phyloP scores from a whole-genome alignment of 1,140 invertebrate genomes.

The Rhizoglyphus robini region DNA sequence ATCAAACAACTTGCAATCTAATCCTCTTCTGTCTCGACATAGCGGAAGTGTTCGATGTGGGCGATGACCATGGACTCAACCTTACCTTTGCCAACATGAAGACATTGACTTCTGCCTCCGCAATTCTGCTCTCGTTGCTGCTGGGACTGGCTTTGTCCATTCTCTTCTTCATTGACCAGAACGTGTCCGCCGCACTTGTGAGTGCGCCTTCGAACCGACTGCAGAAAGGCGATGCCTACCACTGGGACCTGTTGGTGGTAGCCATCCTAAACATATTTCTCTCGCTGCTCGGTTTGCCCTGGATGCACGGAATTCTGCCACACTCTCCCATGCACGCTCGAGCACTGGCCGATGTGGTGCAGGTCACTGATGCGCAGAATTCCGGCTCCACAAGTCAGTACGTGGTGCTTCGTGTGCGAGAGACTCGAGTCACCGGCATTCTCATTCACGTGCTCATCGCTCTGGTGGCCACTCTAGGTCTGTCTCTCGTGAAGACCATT shows the following conservation, averaged over 20 bases:
- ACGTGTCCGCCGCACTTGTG: slow-evolving; percentile 41
- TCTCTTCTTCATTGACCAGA: slow-evolving; percentile 44
- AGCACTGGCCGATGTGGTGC: slow-evolving; percentile 48
- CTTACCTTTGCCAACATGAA: slow-evolving; percentile 33
- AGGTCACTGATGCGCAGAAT: slow-evolving; percentile 45
- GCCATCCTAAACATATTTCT: slow-evolving; percentile 44
- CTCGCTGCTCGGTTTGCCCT: slow-evolving; percentile 46
- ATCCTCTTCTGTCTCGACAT: no score
- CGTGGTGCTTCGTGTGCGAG: slow-evolving; percentile 46
- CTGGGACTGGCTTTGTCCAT: slow-evolving; percentile 41
- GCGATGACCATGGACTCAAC: slow-evolving; percentile 31
- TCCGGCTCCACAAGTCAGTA: neutral
- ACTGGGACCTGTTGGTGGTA: slow-evolving; percentile 25
- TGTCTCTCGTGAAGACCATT: slow-evolving; percentile 45
- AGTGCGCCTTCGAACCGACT: slow-evolving; percentile 38
- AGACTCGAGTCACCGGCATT: slow-evolving; percentile 46
- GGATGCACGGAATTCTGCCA: slow-evolving; percentile 48
- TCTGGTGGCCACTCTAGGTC: slow-evolving; percentile 44
- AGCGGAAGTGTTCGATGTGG: slow-evolving; percentile 40
- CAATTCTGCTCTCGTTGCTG: slow-evolving; percentile 30
- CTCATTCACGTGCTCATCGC: slow-evolving; percentile 48
- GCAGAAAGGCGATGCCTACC: slow-evolving; percentile 24
- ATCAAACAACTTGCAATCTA: no score
- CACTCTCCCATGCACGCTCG: slow-evolving; percentile 50
- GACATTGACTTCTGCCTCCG: no score